These are phyloP conservation scores for Pinna nobilis DNA, from an alignment of 1,140 invertebrate species.

Conservation along the genomic window DNA sequence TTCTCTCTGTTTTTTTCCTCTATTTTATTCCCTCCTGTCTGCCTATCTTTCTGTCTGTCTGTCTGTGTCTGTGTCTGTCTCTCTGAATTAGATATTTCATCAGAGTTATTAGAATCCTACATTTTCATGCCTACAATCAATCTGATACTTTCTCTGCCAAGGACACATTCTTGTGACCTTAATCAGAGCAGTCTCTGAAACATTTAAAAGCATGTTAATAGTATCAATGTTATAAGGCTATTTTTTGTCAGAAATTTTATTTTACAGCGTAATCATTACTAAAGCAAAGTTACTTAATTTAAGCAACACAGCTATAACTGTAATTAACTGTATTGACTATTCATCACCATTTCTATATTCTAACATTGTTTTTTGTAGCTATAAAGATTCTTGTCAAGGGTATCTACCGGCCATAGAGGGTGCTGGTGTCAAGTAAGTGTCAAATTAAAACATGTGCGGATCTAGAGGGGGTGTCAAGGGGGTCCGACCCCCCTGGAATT, in stretches of 20 bases:
- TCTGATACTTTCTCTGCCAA: too few species aligned
- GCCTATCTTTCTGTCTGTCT: too few species aligned
- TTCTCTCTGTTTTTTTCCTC: too few species aligned
- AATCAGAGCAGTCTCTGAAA: background rate
- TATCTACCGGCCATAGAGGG: conserved; percentile 64
- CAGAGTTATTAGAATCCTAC: too few species aligned
- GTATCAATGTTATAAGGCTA: background rate
- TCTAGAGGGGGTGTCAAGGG: too few species aligned
- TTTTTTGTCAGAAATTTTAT: background rate
- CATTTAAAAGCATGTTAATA: background rate
- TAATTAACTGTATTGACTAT: background rate
- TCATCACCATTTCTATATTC: background rate
- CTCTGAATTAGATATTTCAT: too few species aligned
- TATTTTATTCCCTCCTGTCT: too few species aligned
- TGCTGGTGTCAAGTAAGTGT: conserved; percentile 66
- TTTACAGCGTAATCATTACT: background rate
- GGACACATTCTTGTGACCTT: too few species aligned
- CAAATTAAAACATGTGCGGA: too few species aligned
- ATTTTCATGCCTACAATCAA: too few species aligned
- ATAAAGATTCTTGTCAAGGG: conserved; percentile 51
- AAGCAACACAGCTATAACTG: background rate
- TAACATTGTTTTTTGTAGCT: conserved; percentile 56
- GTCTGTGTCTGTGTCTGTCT: too few species aligned
- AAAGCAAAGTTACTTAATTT: background rate
- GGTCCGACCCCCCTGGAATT: too few species aligned